Evolutionary conservation across 2,888 invertebrate genomes (phyloP), one percentile per base, ranked within the genome.

Genomic region (Heliconius sara): DNA sequence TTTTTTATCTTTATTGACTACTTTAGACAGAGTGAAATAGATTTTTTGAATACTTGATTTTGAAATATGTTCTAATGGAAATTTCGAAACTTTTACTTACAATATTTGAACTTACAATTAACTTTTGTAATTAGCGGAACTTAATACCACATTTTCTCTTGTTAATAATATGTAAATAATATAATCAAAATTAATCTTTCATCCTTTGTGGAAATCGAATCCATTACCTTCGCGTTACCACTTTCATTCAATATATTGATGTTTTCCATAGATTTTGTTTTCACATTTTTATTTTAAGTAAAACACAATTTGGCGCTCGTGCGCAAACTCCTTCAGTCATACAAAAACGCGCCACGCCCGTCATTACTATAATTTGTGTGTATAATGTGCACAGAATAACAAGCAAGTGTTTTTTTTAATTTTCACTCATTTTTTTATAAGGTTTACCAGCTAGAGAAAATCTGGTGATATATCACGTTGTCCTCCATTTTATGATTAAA

Each of bases 271-370:
- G 3, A 34, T 19, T 30, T 30, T 22, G 19, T 34, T 34, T 30
- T 34, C 2, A 10, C 10, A 67, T 19, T 65, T 16, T 13, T 16
- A 19, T 19, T 27, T 13, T 27, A 27, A 65, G 57, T 57, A 22
- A 30, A 73, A 10, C 22, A 30, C 57, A 73, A 73, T 73, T 73
- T 57, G 57, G n/a, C 19, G 57, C 57, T 60, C 72, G 73, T 13
- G 39, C 16, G 16, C 52, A 39, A 60, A n/a, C 60, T 19, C n/a
- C 73, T 73, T 73, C 60, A 57, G 60, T 34, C n/a, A 25, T n/a
- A n/a, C 30, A 73, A 73, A 65, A 34, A 57, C 43, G 3, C 27
- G 39, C 7, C 22, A 19, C 39, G 73, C n/a, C 39, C 25, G 39
- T 73, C 73, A 60, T 73, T 39, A 57, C 60, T 12, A 25, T 74